phyloP scores from a whole-genome alignment of 2,797 vertebrate species.

The Limnodromus scolopaceus region DNA sequence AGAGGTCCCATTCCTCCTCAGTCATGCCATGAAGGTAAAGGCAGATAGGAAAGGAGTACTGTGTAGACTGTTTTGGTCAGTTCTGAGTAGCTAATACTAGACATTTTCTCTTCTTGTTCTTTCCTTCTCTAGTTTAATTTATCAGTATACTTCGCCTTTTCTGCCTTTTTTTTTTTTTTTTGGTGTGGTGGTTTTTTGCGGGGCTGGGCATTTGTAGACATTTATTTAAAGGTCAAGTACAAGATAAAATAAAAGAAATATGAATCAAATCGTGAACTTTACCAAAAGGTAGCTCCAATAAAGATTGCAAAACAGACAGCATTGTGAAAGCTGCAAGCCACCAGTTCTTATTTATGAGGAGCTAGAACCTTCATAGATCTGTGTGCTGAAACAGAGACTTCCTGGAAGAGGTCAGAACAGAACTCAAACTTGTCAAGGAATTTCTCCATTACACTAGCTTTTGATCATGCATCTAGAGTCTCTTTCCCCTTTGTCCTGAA shows the following conservation, averaged over 20 bases:
- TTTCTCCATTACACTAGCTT: background rate
- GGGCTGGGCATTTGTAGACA: accelerated
- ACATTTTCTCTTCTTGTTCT: background rate
- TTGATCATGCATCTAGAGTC: background rate
- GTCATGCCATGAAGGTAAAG: background rate
- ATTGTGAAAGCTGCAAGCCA: background rate
- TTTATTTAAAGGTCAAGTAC: background rate
- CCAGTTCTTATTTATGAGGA: background rate
- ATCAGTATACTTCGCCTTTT: background rate
- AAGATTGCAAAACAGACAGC: background rate
- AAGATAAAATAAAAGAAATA: background rate
- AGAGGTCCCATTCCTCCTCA: background rate
- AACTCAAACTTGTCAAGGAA: background rate
- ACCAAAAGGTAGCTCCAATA: background rate
- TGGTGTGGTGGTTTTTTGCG: background rate
- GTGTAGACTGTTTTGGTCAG: background rate
- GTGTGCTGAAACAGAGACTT: background rate
- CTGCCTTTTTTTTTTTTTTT: background rate
- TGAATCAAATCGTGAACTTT: background rate
- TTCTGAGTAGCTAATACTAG: background rate
- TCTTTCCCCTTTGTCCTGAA: background rate
- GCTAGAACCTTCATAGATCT: background rate
- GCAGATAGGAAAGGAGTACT: background rate
- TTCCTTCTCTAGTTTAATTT: background rate
- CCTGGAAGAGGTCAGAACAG: background rate